These are phyloP conservation scores for Ammodramus savannarum DNA, from an alignment of 2,113 vertebrate species.

Conservation along the genomic window DNA sequence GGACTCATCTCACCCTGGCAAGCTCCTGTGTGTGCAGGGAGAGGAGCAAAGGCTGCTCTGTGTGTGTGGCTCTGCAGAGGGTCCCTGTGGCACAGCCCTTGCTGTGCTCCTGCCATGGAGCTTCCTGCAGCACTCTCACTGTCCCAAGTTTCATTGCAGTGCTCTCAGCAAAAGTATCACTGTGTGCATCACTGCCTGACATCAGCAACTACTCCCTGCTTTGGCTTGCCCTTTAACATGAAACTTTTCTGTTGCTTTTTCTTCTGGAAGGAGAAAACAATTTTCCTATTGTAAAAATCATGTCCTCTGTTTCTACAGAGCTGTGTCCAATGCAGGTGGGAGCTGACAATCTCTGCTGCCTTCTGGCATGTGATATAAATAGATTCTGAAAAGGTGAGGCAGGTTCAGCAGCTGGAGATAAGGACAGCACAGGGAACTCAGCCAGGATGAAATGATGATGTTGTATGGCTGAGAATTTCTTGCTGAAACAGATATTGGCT, in stretches of 20 bases:
- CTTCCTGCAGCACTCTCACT: neutral
- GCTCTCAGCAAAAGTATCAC: neutral
- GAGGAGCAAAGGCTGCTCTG: neutral
- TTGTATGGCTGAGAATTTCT: neutral
- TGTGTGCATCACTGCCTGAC: neutral
- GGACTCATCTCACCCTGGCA: neutral
- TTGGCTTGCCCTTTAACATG: neutral
- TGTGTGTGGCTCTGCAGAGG: neutral
- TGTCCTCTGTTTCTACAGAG: neutral
- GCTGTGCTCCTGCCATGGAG: neutral
- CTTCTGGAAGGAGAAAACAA: neutral
- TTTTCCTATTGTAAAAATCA: neutral
- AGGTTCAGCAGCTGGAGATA: neutral
- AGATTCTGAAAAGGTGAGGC: constrained; percentile 32
- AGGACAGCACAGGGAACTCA: neutral
- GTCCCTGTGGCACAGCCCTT: neutral
- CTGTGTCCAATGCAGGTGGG: neutral
- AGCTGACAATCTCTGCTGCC: neutral
- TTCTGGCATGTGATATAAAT: neutral
- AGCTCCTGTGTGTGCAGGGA: neutral
- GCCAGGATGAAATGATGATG: constrained; percentile 9
- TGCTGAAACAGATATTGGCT: neutral
- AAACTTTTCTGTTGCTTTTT: neutral
- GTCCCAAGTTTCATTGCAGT: neutral
- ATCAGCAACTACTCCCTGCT: neutral